Base-by-base conservation (phyloP, 2,113 vertebrate genomes). In the Galbula dea region DNA sequence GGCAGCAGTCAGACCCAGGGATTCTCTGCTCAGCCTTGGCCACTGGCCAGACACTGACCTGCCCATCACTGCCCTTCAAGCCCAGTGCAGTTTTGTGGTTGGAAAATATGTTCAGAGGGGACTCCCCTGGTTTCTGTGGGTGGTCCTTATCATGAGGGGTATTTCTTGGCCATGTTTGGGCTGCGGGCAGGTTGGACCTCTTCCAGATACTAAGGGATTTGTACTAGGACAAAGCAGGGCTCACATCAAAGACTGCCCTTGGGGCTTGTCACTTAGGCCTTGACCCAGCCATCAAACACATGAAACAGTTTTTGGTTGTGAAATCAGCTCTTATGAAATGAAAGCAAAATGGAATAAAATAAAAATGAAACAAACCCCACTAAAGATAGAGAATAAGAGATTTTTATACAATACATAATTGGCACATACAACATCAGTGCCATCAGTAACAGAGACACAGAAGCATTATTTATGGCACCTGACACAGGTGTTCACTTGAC, bases 141-240 rank as follows among this genome's bases (percentile, higher is more conserved):
- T 69, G 30, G 32, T 71, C 29, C 29, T 39, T 65, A 23, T 45
- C 32, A 27, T 22, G 36, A 51, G 43, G 36, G 29, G 5, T 49
- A 39, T 51, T 81, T 76, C 49, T 82, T 0, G 0, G 27, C 7
- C 0, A 1, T 43, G 36, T 34, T 43, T 65, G 24, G 37, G 17
- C 14, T 4, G 0, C 18, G 69, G 36, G 23, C 41, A 37, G 27
- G 34, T 27, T 62, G n/a, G 36, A 37, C 34, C 21, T 52, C 45
- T 65, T 63, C n/a, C 58, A 77, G 43, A 58, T 29, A 41, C 22
- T 27, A 30, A 71, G 51, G 51, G 71, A 77, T 58, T 76, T 52
- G 21, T 29, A 37, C 34, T 41, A 39, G 30, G 30, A 43, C 39
- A 67, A 83, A 49, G 34, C 30, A 78, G 32, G 23, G 39, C 34